These are phyloP conservation scores for Sinhomidia bicolor DNA, from an alignment of 2,888 invertebrate genomes.

Conservation along the genomic window DNA sequence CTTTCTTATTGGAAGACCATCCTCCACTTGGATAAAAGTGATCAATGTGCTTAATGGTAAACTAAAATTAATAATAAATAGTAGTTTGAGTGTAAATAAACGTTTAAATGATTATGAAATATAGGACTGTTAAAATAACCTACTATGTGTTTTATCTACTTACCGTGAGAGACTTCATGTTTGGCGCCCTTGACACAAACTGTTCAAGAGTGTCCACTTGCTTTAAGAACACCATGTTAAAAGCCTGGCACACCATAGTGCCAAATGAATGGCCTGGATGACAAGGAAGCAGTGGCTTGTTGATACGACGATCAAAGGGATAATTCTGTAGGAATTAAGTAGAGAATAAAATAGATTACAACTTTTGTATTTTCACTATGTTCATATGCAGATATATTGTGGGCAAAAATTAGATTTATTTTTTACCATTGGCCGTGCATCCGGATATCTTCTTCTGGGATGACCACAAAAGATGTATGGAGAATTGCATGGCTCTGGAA, in stretches of 20 bases:
- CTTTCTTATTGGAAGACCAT: background rate
- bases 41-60: slow-evolving; percentile 67
- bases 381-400: background rate
- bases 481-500: slow-evolving; percentile 62
- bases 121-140: too few species aligned
- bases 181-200: slow-evolving; percentile 35
- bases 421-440: slow-evolving; percentile 65
- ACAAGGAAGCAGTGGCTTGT: slow-evolving; percentile 49
- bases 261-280: slow-evolving; percentile 46
- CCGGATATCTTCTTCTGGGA: slow-evolving; percentile 62
- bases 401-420: background rate
- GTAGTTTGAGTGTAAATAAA: too few species aligned
- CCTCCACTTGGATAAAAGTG: slow-evolving; percentile 45
- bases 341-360: background rate
- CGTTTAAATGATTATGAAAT: too few species aligned
- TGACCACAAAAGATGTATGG: slow-evolving; percentile 69
- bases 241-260: slow-evolving; percentile 44
- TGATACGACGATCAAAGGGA: slow-evolving; percentile 36
- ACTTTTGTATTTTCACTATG: too few species aligned
- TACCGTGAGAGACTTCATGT: slow-evolving; percentile 56
- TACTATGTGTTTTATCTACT: too few species aligned
- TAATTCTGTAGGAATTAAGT: slow-evolving; percentile 10
- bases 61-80: slow-evolving; percentile 46
- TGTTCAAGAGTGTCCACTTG: slow-evolving; percentile 54
- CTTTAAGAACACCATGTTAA: slow-evolving; percentile 51